phyloP scores from a whole-genome alignment of 2,113 vertebrate genomes.

The Platanista minor region DNA sequence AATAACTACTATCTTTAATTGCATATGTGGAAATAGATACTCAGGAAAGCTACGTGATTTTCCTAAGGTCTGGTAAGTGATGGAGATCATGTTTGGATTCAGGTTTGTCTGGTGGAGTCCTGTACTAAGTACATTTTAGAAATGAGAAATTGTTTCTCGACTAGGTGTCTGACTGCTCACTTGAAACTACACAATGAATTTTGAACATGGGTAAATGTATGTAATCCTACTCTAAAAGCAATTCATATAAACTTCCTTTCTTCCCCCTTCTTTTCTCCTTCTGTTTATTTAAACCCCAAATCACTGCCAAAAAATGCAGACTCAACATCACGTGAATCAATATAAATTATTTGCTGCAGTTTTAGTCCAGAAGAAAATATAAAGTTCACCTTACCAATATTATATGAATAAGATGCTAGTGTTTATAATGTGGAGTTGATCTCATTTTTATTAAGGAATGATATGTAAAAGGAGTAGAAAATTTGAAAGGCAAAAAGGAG shows the following conservation, averaged over 20 bases:
- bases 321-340: background rate
- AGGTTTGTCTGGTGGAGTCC: background rate
- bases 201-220: background rate
- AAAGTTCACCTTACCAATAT: background rate
- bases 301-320: background rate
- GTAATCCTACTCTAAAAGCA: background rate
- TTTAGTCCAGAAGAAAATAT: background rate
- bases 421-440: background rate
- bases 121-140: background rate
- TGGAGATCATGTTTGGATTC: background rate
- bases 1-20: background rate
- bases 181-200: background rate
- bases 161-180: background rate
- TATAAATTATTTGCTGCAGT: background rate
- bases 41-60: background rate
- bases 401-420: background rate
- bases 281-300: background rate
- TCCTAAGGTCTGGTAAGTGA: background rate
- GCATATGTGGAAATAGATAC: background rate
- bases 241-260: background rate
- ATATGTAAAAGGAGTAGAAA: background rate
- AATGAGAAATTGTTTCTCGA: background rate
- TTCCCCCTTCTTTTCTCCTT: background rate
- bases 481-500: background rate
- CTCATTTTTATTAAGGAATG: background rate